Conservation (phyloP, 1,140 invertebrate species). For the Papilio dardanus region DNA sequence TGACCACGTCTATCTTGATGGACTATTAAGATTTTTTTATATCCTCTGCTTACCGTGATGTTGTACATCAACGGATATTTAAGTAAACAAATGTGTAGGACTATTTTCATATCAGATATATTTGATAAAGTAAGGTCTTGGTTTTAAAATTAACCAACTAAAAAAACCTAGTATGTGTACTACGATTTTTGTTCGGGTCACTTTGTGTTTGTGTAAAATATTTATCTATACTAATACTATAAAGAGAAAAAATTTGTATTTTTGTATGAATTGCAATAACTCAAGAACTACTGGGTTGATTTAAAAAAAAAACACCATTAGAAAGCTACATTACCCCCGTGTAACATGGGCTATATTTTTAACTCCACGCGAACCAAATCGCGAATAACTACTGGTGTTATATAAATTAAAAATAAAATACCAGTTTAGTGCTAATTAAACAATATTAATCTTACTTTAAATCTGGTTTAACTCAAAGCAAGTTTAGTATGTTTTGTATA, state of each 20-base stretch:
- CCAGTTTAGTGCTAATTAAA: not conserved
- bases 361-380: no score
- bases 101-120: not conserved
- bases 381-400: no score
- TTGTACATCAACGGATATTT: not conserved
- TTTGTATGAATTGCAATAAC: no score
- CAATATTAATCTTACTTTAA: not conserved
- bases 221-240: no score
- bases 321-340: no score
- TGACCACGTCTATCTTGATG: constrained; percentile 37
- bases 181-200: not conserved
- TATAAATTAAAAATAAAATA: not conserved
- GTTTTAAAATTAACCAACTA: not conserved
- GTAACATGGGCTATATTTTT: no score
- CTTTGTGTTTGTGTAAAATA: not conserved
- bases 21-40: constrained; percentile 42
- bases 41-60: constrained; percentile 13
- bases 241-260: no score
- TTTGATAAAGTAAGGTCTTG: not conserved
- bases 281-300: no score
- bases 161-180: not conserved
- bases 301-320: no score
- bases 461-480: not conserved
- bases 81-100: constrained; percentile 1
- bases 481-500: not conserved